These are phyloP conservation scores for Lordiphosa collinella DNA, from an alignment of 1,140 invertebrate genomes.

Conservation along the genomic window DNA sequence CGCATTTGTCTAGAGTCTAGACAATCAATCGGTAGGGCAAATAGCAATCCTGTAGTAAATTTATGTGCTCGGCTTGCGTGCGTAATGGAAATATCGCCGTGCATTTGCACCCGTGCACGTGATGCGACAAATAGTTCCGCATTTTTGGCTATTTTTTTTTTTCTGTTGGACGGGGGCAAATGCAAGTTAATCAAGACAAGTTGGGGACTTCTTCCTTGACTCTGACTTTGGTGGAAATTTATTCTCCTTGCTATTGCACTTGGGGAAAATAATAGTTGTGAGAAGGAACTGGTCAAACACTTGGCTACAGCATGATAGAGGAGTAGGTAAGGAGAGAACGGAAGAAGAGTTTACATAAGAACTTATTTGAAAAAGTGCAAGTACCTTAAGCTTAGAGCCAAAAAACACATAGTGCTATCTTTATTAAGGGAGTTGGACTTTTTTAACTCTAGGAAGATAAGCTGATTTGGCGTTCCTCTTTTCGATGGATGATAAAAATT, in stretches of 20 bases:
- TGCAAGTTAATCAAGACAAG: constrained; percentile 60
- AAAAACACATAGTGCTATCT: too few relatives aligned
- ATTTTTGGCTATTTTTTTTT: constrained; percentile 37
- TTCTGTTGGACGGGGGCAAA: constrained; percentile 3
- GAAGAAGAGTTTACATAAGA: too few relatives aligned
- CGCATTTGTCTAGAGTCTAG: constrained; percentile 67
- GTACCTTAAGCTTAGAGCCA: too few relatives aligned
- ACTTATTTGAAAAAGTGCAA: too few relatives aligned
- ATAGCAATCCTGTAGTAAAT: constrained; percentile 28
- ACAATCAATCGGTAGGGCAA: constrained; percentile 57
- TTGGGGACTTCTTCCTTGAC: constrained; percentile 29
- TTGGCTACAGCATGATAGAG: too few relatives aligned
- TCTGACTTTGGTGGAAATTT: constrained; percentile 21
- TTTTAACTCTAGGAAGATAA: too few relatives aligned
- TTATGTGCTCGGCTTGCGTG: constrained; percentile 63
- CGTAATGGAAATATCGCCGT: constrained; percentile 64
- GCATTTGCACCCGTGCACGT: constrained; percentile 61
- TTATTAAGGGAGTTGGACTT: too few relatives aligned
- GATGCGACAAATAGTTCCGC: constrained; percentile 76
- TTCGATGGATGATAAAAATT: too few relatives aligned
- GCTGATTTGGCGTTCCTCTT: too few relatives aligned
- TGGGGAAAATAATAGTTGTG: not conserved
- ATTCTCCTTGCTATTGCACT: constrained; percentile 6
- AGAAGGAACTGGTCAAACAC: too few relatives aligned
- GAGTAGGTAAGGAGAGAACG: too few relatives aligned